Evolutionary conservation across 2,113 vertebrate genomes (phyloP).

Genomic region (Nipponia nippon): DNA sequence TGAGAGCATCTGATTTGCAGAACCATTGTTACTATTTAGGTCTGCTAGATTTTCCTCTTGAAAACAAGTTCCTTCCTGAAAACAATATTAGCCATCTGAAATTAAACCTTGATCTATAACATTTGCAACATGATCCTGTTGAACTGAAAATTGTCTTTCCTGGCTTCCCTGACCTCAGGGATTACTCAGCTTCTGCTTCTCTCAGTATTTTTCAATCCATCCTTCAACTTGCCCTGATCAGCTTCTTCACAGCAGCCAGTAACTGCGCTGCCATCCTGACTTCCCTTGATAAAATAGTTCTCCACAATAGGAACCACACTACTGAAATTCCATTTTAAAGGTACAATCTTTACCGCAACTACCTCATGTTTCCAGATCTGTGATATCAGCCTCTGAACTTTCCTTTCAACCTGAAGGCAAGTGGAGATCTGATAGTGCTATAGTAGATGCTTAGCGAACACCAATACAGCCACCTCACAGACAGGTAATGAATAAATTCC

Average conservation of each 20-base stretch:
- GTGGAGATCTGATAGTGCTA: not conserved
- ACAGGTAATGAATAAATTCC: not conserved
- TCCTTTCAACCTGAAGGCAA: not conserved
- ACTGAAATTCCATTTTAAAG: not conserved
- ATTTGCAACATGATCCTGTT: not conserved
- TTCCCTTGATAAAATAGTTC: not conserved
- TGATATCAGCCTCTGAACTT: not conserved
- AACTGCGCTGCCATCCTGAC: not conserved
- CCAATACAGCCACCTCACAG: not conserved
- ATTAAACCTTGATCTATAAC: not conserved
- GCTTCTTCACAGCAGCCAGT: not conserved
- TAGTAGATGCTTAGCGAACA: not conserved
- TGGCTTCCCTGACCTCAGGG: not conserved
- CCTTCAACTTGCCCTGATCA: not conserved
- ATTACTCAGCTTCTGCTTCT: not conserved
- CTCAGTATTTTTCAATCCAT: not conserved
- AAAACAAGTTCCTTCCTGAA: not conserved
- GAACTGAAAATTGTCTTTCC: not conserved
- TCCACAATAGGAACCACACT: not conserved
- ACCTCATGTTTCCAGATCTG: not conserved
- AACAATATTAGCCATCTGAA: not conserved
- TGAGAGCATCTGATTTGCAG: not conserved
- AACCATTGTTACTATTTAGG: not conserved
- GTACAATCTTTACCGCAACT: not conserved
- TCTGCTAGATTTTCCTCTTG: not conserved